Base-by-base conservation (phyloP, 1,140 invertebrate genomes). In the Panagrolaimus sp. region DNA sequence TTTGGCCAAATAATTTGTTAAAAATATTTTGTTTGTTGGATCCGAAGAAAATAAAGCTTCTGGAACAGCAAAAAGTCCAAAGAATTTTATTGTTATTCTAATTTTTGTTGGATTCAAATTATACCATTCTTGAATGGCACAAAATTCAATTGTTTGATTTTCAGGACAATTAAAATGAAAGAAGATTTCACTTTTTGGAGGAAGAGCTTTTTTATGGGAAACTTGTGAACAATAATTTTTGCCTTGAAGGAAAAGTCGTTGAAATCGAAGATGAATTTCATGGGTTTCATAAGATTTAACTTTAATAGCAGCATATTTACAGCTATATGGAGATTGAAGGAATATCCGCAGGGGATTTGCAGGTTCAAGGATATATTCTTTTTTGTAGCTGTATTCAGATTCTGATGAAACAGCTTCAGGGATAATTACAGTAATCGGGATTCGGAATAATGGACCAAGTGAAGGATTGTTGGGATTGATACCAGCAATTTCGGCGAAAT, bases 401-500 rank as follows among this genome's bases (percentile, higher is more conserved):
- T 68, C 70, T 12, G 21, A 45, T 7, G 58, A 24, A 14, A 73
- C 63, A 15, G 63, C 70, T 10, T 71, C 17, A 1, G 92, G 91
- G 82, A 90, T 89, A 43, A 97, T 88, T 65, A 95, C 89, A 6
- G 93, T 96, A n/a, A 97, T 86, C 6, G 93, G 91, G 70, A 98
- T 88, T 81, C 90, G 88, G 83, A 97, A 96, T 55, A 98, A 87
- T 14, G 91, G 89, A 0, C 95, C 95, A 85, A 94, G 93, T 48
- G 88, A 88, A 45, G 90, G 84, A 83, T 89, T 89, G 12, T 90
- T 88, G 85, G 97, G 94, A 84, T 89, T 44, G 8, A 73, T 47
- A 12, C 68, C 17, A 73, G 9, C 14, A 26, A 79, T 67, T 26
- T 80, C 75, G 6, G 71, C 44, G 52, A 21, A 71, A 32, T 78